phyloP scores from a whole-genome alignment of 2,888 invertebrate species.

The Latrodectus hesperus region DNA sequence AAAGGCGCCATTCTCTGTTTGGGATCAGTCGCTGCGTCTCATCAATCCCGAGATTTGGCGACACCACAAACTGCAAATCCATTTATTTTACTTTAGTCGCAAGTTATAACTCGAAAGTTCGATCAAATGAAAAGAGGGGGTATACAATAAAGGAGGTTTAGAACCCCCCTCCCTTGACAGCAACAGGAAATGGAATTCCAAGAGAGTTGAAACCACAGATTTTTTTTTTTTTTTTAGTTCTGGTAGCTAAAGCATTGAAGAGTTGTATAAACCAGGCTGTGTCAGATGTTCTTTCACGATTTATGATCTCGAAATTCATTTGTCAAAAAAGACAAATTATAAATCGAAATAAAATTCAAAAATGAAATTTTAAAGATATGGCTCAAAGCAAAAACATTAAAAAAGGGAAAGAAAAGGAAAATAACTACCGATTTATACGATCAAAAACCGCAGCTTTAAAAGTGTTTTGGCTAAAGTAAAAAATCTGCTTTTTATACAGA shows the following conservation, averaged over 20 bases:
- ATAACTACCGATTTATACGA: too few species aligned
- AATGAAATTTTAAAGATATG: too few species aligned
- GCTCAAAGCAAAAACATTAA: too few species aligned
- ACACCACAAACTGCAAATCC: background rate
- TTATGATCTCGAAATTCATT: too few species aligned
- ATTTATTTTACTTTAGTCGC: background rate
- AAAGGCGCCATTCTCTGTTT: background rate
- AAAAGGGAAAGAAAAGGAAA: too few species aligned
- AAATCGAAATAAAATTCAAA: too few species aligned
- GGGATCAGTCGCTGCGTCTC: background rate
- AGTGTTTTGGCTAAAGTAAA: too few species aligned
- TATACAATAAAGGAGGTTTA: background rate
- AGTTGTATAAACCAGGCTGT: too few species aligned
- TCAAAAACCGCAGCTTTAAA: too few species aligned
- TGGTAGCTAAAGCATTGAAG: background rate
- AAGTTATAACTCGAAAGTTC: background rate
- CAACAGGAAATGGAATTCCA: conserved; percentile 30
- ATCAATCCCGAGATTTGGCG: background rate
- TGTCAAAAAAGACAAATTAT: too few species aligned
- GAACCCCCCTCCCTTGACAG: background rate
- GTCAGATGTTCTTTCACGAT: too few species aligned
- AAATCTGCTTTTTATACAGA: too few species aligned
- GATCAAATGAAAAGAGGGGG: background rate
- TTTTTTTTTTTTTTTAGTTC: background rate
- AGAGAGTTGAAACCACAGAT: background rate